Evolutionary conservation across 23 tunicate species (phyloP).

Genomic region (Botrylloides violaceus): DNA sequence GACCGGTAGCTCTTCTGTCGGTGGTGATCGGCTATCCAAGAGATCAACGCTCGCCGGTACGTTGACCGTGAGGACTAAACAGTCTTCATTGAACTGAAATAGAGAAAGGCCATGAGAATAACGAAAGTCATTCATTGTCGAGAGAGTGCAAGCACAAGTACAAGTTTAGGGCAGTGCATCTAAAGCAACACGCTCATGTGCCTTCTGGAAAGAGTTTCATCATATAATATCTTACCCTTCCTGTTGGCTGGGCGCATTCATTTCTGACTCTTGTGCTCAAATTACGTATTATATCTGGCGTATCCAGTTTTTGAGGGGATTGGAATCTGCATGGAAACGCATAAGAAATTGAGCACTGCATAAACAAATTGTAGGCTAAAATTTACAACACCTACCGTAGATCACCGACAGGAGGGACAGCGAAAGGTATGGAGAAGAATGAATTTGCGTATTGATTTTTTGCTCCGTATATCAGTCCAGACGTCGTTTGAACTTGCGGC

Average conservation of each 20-base stretch:
- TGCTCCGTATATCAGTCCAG: constrained; percentile 48
- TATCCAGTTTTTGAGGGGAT: constrained; percentile 2
- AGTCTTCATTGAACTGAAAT: constrained; percentile 62
- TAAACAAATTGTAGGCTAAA: no score
- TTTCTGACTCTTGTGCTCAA: background rate
- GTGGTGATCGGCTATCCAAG: constrained; percentile 33
- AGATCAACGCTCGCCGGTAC: constrained; percentile 53
- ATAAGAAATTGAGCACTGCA: no score
- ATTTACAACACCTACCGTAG: constrained; percentile 1
- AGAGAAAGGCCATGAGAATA: no score
- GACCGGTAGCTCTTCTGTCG: constrained; percentile 58
- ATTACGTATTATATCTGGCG: background rate
- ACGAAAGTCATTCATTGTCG: no score
- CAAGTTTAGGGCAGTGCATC: no score
- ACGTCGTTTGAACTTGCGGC: constrained; percentile 26
- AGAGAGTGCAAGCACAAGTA: no score
- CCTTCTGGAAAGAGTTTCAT: no score
- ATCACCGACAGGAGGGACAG: constrained; percentile 43
- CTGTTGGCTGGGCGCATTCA: background rate
- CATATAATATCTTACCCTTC: no score
- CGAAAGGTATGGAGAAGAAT: constrained; percentile 69
- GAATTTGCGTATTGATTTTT: constrained; percentile 46
- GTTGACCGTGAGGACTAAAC: constrained; percentile 63
- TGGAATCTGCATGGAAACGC: background rate
- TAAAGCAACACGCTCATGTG: no score